Evolutionary conservation across 2,888 invertebrate genomes (phyloP).

Genomic region (Ormyrus thymus): DNA sequence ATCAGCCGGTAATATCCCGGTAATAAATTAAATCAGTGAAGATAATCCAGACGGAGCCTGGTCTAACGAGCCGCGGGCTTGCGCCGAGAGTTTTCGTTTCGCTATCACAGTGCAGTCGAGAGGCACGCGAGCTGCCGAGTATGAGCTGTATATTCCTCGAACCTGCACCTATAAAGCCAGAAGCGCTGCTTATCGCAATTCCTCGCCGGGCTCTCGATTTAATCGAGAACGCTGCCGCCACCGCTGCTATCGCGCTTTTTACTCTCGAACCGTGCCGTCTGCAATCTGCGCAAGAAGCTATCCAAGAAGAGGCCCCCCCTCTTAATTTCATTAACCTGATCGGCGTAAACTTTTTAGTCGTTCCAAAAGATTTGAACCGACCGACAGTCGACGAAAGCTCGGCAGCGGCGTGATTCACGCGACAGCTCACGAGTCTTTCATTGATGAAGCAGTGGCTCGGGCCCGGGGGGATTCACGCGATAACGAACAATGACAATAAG

Average conservation of each 20-base stretch:
- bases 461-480: no score
- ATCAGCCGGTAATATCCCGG: slow-evolving; percentile 70
- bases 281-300: not conserved
- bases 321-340: not conserved
- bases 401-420: no score
- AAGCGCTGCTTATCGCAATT: slow-evolving; percentile 34
- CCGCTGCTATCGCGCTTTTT: slow-evolving; percentile 26
- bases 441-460: no score
- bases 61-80: slow-evolving; percentile 63
- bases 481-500: not conserved
- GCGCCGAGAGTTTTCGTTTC: slow-evolving; percentile 59
- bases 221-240: slow-evolving; percentile 7
- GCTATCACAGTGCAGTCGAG: slow-evolving; percentile 66
- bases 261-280: not conserved
- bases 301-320: not conserved
- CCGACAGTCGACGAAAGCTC: not conserved
- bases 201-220: slow-evolving; percentile 22
- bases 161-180: not conserved
- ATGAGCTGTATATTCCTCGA: not conserved
- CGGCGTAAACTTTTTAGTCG: no score
- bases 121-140: not conserved
- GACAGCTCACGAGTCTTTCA: no score
- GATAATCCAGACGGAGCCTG: slow-evolving; percentile 72
- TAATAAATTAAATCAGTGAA: slow-evolving; percentile 73
- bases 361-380: no score